phyloP scores from a whole-genome alignment of 2,113 vertebrate species.

The Thalassoma bifasciatum region DNA sequence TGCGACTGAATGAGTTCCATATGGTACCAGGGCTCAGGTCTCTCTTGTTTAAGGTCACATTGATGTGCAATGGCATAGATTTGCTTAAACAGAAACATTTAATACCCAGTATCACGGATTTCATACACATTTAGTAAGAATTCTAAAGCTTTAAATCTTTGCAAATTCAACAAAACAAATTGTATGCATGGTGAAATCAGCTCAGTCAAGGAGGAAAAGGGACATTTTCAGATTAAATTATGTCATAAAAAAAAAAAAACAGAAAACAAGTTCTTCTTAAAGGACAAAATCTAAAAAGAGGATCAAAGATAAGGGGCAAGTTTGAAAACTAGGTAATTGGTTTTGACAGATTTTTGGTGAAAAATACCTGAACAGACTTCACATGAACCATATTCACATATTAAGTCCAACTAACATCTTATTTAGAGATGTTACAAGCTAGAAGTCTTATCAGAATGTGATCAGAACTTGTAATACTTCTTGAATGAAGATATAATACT shows the following conservation, averaged over 20 bases:
- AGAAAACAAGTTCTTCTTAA: not conserved
- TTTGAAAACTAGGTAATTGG: too few relatives aligned
- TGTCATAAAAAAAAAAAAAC: not conserved
- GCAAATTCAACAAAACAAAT: not conserved
- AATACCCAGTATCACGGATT: not conserved
- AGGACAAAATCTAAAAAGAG: not conserved
- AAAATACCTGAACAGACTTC: too few relatives aligned
- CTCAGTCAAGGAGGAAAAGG: not conserved
- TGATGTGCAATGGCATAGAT: conserved; percentile 35
- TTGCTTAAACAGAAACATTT: conserved; percentile 3
- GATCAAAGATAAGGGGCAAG: not conserved
- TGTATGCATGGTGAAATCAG: too few relatives aligned
- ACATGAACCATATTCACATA: too few relatives aligned
- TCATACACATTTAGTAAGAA: not conserved
- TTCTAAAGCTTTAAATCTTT: not conserved
- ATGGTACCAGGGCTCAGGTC: conserved; percentile 7
- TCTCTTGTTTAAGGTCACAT: conserved; percentile 56
- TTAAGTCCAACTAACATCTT: too few relatives aligned
- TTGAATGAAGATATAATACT: too few relatives aligned
- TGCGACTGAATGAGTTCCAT: conserved; percentile 20
- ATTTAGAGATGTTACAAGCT: too few relatives aligned
- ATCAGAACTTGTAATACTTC: too few relatives aligned
- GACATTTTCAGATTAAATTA: not conserved
- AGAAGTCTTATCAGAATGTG: too few relatives aligned
- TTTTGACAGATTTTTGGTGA: too few relatives aligned